Percentiles rank a stretch among this genome's conserved stretches.
phyloP scores from a whole-genome alignment of 1,140 invertebrate genomes.

The Papilio machaon region DNA sequence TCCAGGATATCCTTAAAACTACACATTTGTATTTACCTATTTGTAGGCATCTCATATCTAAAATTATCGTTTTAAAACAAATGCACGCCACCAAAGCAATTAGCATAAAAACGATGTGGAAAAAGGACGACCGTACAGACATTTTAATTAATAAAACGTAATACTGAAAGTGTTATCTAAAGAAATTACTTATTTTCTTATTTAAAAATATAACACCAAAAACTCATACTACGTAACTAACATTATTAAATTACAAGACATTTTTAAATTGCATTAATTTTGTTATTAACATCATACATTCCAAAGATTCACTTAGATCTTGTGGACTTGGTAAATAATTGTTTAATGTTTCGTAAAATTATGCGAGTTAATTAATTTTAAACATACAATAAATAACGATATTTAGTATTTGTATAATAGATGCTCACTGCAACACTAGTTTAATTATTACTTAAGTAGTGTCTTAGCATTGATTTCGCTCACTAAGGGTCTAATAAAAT shows the following conservation, averaged over 20 bases:
- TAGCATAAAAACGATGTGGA: constrained; percentile 3
- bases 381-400: no score
- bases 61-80: not conserved
- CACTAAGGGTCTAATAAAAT: not conserved
- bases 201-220: not conserved
- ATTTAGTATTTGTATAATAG: no score
- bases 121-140: constrained; percentile 11
- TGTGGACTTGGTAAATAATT: no score
- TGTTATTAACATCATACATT: no score
- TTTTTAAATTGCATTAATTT: no score
- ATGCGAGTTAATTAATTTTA: no score
- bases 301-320: no score
- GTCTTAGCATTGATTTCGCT: not conserved
- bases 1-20: no score
- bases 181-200: not conserved
- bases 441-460: not conserved
- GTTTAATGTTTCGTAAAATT: no score
- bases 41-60: not conserved
- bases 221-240: not conserved
- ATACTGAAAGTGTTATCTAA: not conserved
- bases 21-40: not conserved
- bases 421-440: no score
- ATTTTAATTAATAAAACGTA: constrained; percentile 19
- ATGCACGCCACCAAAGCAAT: not conserved
- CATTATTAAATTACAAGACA: no score